Evolutionary conservation across 2,797 vertebrate species (phyloP).

Genomic region (Pangasius larnaudii): DNA sequence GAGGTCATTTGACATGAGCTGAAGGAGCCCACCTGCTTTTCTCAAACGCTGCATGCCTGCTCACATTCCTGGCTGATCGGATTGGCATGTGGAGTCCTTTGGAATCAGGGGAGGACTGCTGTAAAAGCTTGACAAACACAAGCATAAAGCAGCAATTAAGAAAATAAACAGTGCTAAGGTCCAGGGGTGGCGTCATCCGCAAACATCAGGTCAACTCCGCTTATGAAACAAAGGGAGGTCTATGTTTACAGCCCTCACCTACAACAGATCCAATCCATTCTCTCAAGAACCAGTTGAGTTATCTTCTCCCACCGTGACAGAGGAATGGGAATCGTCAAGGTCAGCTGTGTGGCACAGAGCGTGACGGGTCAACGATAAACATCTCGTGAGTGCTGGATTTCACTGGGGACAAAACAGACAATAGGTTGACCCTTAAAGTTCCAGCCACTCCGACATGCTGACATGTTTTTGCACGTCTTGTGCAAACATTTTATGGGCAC

Average conservation of each 20-base stretch:
- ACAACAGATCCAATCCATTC: slow-evolving; percentile 28
- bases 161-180: slow-evolving; percentile 58
- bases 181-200: slow-evolving; percentile 31
- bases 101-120: slow-evolving; percentile 41
- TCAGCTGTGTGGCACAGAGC: slow-evolving; percentile 13
- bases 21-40: slow-evolving; percentile 36
- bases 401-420: slow-evolving; percentile 55
- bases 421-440: slow-evolving; percentile 53
- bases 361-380: slow-evolving; percentile 55
- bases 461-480: slow-evolving; percentile 27
- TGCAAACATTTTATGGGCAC: slow-evolving; percentile 1
- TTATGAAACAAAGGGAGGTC: slow-evolving; percentile 49
- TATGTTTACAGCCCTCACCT: slow-evolving; percentile 15
- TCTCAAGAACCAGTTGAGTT: slow-evolving; percentile 53
- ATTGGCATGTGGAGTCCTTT: slow-evolving; percentile 18
- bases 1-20: not conserved
- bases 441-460: slow-evolving; percentile 31
- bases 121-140: slow-evolving; percentile 66
- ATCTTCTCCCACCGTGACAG: slow-evolving; percentile 52
- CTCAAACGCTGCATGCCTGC: slow-evolving; percentile 15
- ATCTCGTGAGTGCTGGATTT: slow-evolving; percentile 56
- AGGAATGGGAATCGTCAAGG: slow-evolving; percentile 42
- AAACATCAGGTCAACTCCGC: slow-evolving; percentile 51
- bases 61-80: slow-evolving; percentile 36
- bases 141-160: slow-evolving; percentile 59